phyloP scores from a whole-genome alignment of 2,888 invertebrate species.

The Tenthredo mesomela region DNA sequence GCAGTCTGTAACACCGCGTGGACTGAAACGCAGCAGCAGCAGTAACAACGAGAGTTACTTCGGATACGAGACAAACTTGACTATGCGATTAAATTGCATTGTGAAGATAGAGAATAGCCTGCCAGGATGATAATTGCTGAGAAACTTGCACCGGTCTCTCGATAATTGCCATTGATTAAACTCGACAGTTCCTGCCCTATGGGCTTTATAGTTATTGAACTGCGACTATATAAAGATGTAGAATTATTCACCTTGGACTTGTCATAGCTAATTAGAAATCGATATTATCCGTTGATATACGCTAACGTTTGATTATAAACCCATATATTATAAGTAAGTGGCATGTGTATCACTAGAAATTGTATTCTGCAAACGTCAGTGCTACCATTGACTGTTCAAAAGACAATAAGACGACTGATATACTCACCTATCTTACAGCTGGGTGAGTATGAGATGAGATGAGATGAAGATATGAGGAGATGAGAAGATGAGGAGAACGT shows the following conservation, averaged over 20 bases:
- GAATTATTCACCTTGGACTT: conserved; percentile 24
- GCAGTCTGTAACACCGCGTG: not conserved
- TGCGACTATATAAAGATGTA: not conserved
- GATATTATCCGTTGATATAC: conserved; percentile 5
- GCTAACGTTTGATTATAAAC: not conserved
- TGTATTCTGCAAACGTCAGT: conserved; percentile 33
- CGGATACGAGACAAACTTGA: not conserved
- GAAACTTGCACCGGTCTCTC: not conserved
- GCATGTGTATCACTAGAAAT: not conserved
- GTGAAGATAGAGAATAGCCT: conserved; percentile 20
- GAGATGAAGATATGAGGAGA: not conserved
- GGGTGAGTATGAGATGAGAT: not conserved
- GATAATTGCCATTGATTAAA: conserved; percentile 40
- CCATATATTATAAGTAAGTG: not conserved
- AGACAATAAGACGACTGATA: conserved; percentile 21
- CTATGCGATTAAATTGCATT: conserved; percentile 18
- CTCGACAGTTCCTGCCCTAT: not conserved
- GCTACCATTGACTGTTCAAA: conserved; percentile 9
- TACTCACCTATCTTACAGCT: not conserved
- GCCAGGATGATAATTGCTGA: conserved; percentile 43
- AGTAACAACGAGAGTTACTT: not conserved
- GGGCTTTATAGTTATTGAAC: not conserved
- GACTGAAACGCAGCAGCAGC: not conserved
- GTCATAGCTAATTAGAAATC: conserved; percentile 24
- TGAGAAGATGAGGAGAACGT: conserved; percentile 8